Evolutionary conservation across 2,113 vertebrate genomes (phyloP).

Genomic region (Microtus richardsoni): DNA sequence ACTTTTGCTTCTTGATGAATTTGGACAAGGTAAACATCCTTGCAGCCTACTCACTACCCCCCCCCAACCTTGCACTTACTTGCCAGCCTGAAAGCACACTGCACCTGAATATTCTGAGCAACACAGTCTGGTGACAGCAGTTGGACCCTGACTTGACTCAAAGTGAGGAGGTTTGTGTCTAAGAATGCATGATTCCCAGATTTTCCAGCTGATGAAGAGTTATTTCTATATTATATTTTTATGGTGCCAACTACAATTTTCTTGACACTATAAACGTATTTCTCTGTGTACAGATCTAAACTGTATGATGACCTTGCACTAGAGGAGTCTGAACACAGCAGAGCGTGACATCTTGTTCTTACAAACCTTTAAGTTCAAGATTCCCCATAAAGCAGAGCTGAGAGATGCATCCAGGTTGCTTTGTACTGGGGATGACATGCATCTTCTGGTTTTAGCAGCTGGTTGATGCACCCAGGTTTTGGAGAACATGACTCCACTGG

Average conservation of each 20-base stretch:
- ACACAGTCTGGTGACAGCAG: rapidly evolving
- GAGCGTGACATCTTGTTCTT: rapidly evolving
- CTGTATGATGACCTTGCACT: rapidly evolving
- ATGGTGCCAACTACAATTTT: rapidly evolving
- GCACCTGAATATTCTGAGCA: neutral
- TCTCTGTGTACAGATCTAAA: neutral
- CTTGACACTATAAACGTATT: rapidly evolving
- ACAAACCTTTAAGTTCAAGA: neutral
- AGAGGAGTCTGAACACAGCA: rapidly evolving
- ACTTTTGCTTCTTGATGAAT: too few relatives aligned
- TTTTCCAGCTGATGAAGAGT: neutral
- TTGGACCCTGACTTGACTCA: neutral
- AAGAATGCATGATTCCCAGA: neutral
- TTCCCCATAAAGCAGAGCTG: neutral
- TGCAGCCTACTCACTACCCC: too few relatives aligned
- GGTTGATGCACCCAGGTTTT: neutral
- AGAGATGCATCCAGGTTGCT: rapidly evolving
- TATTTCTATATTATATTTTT: neutral
- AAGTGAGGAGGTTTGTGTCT: neutral
- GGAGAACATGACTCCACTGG: neutral
- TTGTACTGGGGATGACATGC: rapidly evolving
- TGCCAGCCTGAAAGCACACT: too few relatives aligned
- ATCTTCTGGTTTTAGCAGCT: neutral
- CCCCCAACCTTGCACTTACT: too few relatives aligned
- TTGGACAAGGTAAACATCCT: neutral